Base-by-base conservation (phyloP, 2,888 invertebrate species). In the Pandemis heparana region DNA sequence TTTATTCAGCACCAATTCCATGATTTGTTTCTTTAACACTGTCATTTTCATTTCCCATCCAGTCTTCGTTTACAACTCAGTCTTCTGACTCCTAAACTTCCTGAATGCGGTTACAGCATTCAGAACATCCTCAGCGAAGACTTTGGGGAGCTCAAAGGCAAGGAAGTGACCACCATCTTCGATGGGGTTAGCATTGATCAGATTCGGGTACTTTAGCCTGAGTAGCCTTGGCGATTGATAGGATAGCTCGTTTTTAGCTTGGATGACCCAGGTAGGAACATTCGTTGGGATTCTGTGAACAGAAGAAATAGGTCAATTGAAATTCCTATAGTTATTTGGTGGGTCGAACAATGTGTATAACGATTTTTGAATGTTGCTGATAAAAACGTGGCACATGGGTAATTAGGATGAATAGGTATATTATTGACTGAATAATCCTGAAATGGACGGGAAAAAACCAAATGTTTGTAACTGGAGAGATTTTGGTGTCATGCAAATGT, bases 111-210 rank as follows among this genome's bases (percentile, higher is more conserved):
- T 64, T 1, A 74, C 66, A 12, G 91, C 92, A 64, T 82, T 88
- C 78, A 90, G 89, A 0, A 98, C 88, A 80, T 98, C 97, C 2
- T 95, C 91, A 8, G 96, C 95, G 7, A 98, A 87, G 0, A 96
- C 79, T 73, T 95, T 83, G 0, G 98, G 98, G 71, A 96, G 92
- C 86, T 98, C 97, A 61, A 98, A 95, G 0, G 98, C 97, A 0
- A 97, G 95, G 92, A 98, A 98, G 86, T 98, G 98, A 0, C 98
- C 98, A 1, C 97, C 97, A n/a, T 95, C 90, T 0, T 95, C 88
- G 71, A 96, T 85, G 66, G 96, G 95, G 0, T 95, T 96, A 76
- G 95, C 95, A 68, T 96, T 96, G 8, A 97, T 89, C 1, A 98
- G 81, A 83, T 97, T 97, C 4, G 83, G 81, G 84, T 89, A 97